Evolutionary conservation across 2,888 invertebrate species (phyloP).

Genomic region (Hirtodrosophila duncani): DNA sequence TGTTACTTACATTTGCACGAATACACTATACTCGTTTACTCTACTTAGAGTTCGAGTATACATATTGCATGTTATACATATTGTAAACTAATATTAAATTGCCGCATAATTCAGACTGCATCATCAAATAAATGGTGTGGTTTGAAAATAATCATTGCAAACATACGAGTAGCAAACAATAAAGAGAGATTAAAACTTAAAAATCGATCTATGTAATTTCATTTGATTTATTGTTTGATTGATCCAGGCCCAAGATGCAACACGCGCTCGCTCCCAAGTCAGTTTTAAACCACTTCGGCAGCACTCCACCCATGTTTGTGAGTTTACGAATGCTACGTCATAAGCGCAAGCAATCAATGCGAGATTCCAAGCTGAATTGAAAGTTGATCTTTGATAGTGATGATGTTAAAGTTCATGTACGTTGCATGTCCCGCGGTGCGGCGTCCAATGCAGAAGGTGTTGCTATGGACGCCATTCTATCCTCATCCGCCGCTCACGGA

Average conservation of each 20-base stretch:
- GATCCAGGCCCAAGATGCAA: constrained; percentile 3
- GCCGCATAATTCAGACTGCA: too few relatives aligned
- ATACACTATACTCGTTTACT: too few relatives aligned
- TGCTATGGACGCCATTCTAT: constrained; percentile 33
- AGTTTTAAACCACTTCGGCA: constrained; percentile 17
- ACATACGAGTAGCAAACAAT: too few relatives aligned
- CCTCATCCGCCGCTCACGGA: constrained; percentile 50
- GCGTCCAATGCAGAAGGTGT: not conserved
- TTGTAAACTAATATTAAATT: too few relatives aligned
- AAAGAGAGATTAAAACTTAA: too few relatives aligned
- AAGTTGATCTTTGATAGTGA: not conserved
- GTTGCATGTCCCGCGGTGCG: constrained; percentile 4
- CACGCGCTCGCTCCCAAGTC: constrained; percentile 5
- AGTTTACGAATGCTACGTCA: constrained; percentile 51
- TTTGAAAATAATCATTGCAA: too few relatives aligned
- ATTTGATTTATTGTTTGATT: not conserved
- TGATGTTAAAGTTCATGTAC: constrained; percentile 2
- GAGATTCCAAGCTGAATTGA: constrained; percentile 5
- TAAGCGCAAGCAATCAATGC: constrained; percentile 27
- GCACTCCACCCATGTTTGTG: constrained; percentile 33
- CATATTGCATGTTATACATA: too few relatives aligned
- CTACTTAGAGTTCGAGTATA: too few relatives aligned
- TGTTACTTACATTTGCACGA: too few relatives aligned
- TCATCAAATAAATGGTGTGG: too few relatives aligned
- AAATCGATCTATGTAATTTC: too few relatives aligned